Percentiles rank a stretch among this genome's conserved stretches.
These are phyloP conservation scores for Microplitis manilae DNA, from an alignment of 2,888 invertebrate species.

Conservation along the genomic window DNA sequence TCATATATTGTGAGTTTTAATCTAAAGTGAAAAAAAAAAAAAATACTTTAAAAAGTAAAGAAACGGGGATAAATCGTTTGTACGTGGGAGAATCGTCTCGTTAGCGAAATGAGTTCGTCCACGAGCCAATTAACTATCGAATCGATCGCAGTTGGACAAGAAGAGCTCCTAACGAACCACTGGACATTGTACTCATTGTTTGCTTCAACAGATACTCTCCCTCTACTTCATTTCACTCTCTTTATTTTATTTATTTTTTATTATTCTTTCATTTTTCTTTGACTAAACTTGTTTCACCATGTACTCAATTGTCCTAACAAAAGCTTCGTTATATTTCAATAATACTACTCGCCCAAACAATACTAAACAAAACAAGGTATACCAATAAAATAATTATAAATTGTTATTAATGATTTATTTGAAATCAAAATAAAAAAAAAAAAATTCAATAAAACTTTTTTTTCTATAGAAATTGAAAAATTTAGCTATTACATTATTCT, in stretches of 20 bases:
- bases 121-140: slow-evolving; percentile 55
- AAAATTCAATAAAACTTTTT: no score
- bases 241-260: slow-evolving; percentile 25
- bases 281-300: slow-evolving; percentile 26
- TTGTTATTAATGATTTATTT: no score
- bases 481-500: no score
- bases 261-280: slow-evolving; percentile 29
- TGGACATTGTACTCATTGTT: slow-evolving; percentile 55
- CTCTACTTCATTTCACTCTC: slow-evolving; percentile 35
- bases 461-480: no score
- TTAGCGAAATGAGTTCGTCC: slow-evolving; percentile 55
- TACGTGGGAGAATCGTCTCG: slow-evolving; percentile 52
- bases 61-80: slow-evolving; percentile 45
- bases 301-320: slow-evolving; percentile 5
- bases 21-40: slow-evolving; percentile 10
- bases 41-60: slow-evolving; percentile 24
- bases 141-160: slow-evolving; percentile 51
- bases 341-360: not conserved
- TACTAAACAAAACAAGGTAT: not conserved
- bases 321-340: not conserved
- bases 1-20: slow-evolving; percentile 8
- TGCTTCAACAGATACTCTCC: slow-evolving; percentile 46
- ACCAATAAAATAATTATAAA: no score
- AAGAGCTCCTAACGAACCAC: slow-evolving; percentile 52
- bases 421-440: no score